Percentiles rank a stretch among this genome's conserved stretches.
phyloP scores from a whole-genome alignment of 2,113 vertebrate genomes.

The Dicaeum eximium region DNA sequence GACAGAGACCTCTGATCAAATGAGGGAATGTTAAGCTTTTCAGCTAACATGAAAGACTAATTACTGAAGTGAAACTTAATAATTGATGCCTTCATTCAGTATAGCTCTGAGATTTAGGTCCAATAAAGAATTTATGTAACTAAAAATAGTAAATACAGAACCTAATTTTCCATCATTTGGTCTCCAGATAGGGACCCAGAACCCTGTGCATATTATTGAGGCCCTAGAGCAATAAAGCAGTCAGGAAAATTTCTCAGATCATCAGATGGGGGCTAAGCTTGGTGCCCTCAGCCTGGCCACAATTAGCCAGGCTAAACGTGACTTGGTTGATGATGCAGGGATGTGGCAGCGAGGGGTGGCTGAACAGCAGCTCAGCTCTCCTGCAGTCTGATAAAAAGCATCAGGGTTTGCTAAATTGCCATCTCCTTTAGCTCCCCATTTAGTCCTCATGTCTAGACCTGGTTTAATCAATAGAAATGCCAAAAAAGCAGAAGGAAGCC shows the following conservation, averaged over 20 bases:
- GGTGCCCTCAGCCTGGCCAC: not conserved
- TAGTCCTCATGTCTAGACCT: not conserved
- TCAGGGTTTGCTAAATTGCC: not conserved
- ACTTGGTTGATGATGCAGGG: not conserved
- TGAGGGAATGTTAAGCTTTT: not conserved
- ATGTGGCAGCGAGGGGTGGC: too few relatives aligned
- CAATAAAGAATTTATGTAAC: conserved; percentile 37
- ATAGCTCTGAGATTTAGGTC: conserved; percentile 20
- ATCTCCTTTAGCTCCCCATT: not conserved
- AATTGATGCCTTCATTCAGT: conserved; percentile 33
- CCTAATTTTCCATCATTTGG: not conserved
- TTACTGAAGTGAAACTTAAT: conserved; percentile 34
- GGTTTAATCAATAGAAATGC: not conserved
- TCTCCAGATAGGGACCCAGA: not conserved
- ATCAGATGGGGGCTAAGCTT: not conserved
- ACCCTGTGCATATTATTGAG: not conserved
- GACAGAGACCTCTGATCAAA: conserved; percentile 9
- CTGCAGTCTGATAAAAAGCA: not conserved
- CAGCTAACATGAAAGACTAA: conserved; percentile 40
- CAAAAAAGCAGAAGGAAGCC: not conserved
- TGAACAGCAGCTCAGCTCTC: not conserved
- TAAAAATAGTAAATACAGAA: conserved; percentile 40
- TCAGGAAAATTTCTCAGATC: not conserved
- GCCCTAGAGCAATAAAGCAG: not conserved
- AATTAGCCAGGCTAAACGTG: not conserved